These are phyloP conservation scores for Discoglossus pictus DNA, from an alignment of 2,797 vertebrate species.

Conservation along the genomic window DNA sequence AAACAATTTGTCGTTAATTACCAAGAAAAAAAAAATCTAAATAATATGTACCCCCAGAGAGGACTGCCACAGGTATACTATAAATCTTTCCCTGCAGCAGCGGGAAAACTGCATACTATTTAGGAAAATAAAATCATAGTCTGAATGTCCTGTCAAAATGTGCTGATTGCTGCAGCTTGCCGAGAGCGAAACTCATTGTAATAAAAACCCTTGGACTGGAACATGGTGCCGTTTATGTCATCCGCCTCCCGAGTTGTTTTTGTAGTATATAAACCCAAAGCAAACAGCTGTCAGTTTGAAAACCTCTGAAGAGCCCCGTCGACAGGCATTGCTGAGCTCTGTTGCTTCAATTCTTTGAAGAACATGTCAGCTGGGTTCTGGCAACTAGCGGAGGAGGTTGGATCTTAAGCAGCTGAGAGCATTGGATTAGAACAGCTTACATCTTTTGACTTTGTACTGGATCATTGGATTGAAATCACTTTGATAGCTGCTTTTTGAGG, in stretches of 20 bases:
- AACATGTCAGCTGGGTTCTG: conserved; percentile 63
- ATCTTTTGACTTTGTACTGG: conserved; percentile 73
- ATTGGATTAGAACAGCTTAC: conserved; percentile 82
- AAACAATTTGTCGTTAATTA: conserved; percentile 49
- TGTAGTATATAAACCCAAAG: conserved; percentile 55
- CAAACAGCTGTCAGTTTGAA: conserved; percentile 78
- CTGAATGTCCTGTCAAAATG: conserved; percentile 58
- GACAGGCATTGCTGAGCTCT: conserved; percentile 53
- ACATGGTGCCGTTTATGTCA: conserved; percentile 51
- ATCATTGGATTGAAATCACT: conserved; percentile 74
- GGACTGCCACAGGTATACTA: conserved; percentile 44
- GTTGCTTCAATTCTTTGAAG: conserved; percentile 57
- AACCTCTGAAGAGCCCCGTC: conserved; percentile 64
- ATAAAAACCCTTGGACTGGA: conserved; percentile 57
- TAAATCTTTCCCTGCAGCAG: conserved; percentile 50
- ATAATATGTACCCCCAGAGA: conserved; percentile 29
- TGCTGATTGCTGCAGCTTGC: conserved; percentile 55
- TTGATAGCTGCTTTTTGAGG: conserved; percentile 68
- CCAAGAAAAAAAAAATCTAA: conserved; percentile 25
- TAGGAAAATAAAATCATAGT: conserved; percentile 52
- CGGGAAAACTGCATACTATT: conserved; percentile 42
- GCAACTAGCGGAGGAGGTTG: conserved; percentile 63
- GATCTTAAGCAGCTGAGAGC: conserved; percentile 75
- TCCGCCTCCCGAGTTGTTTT: conserved; percentile 56
- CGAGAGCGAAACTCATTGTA: conserved; percentile 55